Base-by-base conservation (phyloP, 2,797 vertebrate genomes). In the Hippopotamyrus pictus region DNA sequence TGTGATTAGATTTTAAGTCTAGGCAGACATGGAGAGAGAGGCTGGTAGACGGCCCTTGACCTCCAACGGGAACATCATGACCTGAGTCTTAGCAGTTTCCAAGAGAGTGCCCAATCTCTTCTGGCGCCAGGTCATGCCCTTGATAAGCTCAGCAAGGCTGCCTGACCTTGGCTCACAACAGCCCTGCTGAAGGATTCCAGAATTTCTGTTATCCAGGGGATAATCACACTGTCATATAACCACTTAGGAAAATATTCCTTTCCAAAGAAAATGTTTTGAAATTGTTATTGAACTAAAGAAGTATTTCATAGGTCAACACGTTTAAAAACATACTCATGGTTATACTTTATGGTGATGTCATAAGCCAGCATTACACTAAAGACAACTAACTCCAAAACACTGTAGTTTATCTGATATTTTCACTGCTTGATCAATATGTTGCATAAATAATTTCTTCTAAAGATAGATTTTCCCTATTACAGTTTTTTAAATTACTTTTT, bases 71-170 rank as follows among this genome's bases (percentile, higher is more conserved):
- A 53, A 54, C 87, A 87, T 4, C 51, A 9, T 91, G 90, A 91
- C 90, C 90, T 65, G 62, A 62, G 37, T 50, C 48, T 9, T 88
- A 85, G 44, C 53, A 44, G 41, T 33, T 86, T 86, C 50, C 76
- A 86, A 88, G 87, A 37, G 48, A 86, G 48, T 33, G 12, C 29
- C 90, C 82, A 90, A 90, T 92, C 41, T 92, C 0, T 2, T 91
- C 88, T 89, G 79, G 89, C 48, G 11, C 91, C 88, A 12, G 86
- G 90, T 90, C 85, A 88, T 90, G 65, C 89, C 91, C 88, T 82
- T 88, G 89, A 92, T 93, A 92, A 93, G 90, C 50, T 53, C 87
- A 89, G 89, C 50, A 88, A 91, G 19, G 46, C 76, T 87, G 82
- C 19, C 65, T 33, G 88, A 85, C 91, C 91, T 92, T 92, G 88